Base-by-base conservation (phyloP, 2,113 vertebrate species). In the Centropus bengalensis region DNA sequence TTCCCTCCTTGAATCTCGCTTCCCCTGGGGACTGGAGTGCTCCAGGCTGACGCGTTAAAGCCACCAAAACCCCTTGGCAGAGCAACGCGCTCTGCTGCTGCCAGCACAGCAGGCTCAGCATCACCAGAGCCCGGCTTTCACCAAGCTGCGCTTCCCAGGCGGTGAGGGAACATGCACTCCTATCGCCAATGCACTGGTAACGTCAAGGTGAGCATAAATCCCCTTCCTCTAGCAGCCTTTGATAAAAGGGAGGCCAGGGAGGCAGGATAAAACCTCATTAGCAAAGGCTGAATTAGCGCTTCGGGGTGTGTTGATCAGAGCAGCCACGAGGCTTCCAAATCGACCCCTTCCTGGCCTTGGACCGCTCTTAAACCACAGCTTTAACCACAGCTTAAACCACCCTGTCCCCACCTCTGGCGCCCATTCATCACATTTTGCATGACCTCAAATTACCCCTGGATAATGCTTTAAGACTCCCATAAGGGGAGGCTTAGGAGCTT, bases 261-360 rank as follows among this genome's bases (percentile, higher is more conserved):
- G 63, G 71, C 30, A 64, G 42, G 33, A 6, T 70, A 87, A 78
- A 47, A 6, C 18, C 87, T 93, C 66, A 51, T 94, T 94, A 94
- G 23, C 58, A 38, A 23, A 76, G 33, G 28, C 18, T 7, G 70
- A 85, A 94, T 87, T 60, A 74, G 54, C 14, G 8, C 84, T 86
- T n/a, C 0, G 22, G 69, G 88, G 42, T 38, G 36, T 42, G 36
- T 36, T 8, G 4, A 12, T 7, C 47, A 54, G 51, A 51, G 33
- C 42, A 9, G 36, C 36, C 36, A 36, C 36, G 12, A 74, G 7
- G 40, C 36, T 42, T 64, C 56, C 84, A 45, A 36, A 58, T 8
- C 4, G 16, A 59, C 63, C 12, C 0, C 6, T 6, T 16, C 5
- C 77, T 32, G 44, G 32, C 74, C 33, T 30, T 2, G 22, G 80